A percentile compares a stretch with the other conserved stretches of the same genome.
These are phyloP conservation scores for Eumeta japonica DNA, from an alignment of 1,140 invertebrate species.

Conservation along the genomic window DNA sequence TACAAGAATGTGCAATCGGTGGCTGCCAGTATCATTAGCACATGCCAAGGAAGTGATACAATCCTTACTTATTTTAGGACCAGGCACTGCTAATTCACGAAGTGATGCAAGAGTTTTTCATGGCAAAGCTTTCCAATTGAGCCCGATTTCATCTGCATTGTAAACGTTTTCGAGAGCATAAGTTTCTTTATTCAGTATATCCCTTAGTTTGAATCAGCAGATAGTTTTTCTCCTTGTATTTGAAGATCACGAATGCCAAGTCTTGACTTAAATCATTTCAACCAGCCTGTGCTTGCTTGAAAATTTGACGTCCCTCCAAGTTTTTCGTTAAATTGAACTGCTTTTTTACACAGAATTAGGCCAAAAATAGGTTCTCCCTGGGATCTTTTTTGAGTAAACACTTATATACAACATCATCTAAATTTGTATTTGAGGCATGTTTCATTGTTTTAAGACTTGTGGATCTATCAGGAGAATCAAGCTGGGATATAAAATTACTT, in stretches of 20 bases:
- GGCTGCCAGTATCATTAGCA: slow-evolving; percentile 30
- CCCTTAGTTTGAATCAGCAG: no score
- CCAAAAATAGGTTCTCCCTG: slow-evolving; percentile 19
- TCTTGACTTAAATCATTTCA: slow-evolving; percentile 18
- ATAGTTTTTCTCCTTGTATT: no score
- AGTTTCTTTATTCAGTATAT: no score
- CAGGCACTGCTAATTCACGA: slow-evolving; percentile 27
- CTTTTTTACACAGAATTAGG: slow-evolving; percentile 18
- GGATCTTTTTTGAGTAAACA: slow-evolving; percentile 19
- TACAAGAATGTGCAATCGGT: slow-evolving; percentile 29
- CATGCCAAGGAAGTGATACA: slow-evolving; percentile 32
- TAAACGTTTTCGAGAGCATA: slow-evolving; percentile 24
- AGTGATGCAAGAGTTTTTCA: slow-evolving; percentile 26
- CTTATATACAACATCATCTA: slow-evolving; percentile 19
- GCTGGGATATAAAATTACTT: slow-evolving; percentile 13
- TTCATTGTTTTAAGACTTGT: slow-evolving; percentile 19
- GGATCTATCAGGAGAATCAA: slow-evolving; percentile 19
- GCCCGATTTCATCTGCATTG: slow-evolving; percentile 41
- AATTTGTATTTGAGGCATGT: slow-evolving; percentile 16
- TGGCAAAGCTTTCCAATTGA: slow-evolving; percentile 38
- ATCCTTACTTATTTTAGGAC: slow-evolving; percentile 31
- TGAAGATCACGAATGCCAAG: slow-evolving; percentile 19
- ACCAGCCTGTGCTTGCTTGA: slow-evolving; percentile 19
- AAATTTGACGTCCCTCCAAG: slow-evolving; percentile 17
- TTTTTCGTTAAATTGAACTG: slow-evolving; percentile 18